Evolutionary conservation across 1,140 invertebrate species (phyloP).

Genomic region (Euwallacea similis): DNA sequence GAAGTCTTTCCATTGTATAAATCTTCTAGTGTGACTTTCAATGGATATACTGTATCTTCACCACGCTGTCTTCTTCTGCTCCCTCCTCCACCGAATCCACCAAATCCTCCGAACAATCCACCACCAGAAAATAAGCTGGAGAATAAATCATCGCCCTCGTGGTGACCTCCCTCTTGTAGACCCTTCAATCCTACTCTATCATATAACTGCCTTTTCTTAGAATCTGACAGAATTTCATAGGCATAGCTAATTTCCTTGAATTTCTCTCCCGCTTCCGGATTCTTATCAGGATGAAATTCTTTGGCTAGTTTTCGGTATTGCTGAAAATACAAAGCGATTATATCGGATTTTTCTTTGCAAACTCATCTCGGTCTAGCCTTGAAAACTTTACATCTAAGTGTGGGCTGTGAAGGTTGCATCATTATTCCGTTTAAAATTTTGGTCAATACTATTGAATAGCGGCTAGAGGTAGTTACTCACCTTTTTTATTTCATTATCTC

Average conservation of each 20-base stretch:
- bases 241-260: slow-evolving; percentile 90
- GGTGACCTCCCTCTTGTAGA: slow-evolving; percentile 67
- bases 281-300: slow-evolving; percentile 88
- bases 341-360: neutral
- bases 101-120: slow-evolving; percentile 59
- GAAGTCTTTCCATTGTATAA: slow-evolving; percentile 87
- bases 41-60: slow-evolving; percentile 71
- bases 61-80: slow-evolving; percentile 59
- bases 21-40: slow-evolving; percentile 84
- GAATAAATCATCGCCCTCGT: slow-evolving; percentile 67
- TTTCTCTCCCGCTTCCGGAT: slow-evolving; percentile 78
- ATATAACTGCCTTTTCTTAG: slow-evolving; percentile 70
- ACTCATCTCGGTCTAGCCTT: slow-evolving; percentile 22
- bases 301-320: slow-evolving; percentile 83
- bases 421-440: too few relatives aligned
- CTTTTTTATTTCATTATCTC: slow-evolving; percentile 84
- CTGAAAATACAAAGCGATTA: slow-evolving; percentile 54
- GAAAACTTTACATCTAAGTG: slow-evolving; percentile 5
- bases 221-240: slow-evolving; percentile 80
- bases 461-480: slow-evolving; percentile 57
- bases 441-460: neutral
- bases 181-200: slow-evolving; percentile 79
- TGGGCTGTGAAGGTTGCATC: neutral
- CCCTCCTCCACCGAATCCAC: slow-evolving; percentile 51
- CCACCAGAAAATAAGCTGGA: slow-evolving; percentile 64